phyloP scores from a whole-genome alignment of 2,113 vertebrate species.

The Daubentonia madagascariensis region DNA sequence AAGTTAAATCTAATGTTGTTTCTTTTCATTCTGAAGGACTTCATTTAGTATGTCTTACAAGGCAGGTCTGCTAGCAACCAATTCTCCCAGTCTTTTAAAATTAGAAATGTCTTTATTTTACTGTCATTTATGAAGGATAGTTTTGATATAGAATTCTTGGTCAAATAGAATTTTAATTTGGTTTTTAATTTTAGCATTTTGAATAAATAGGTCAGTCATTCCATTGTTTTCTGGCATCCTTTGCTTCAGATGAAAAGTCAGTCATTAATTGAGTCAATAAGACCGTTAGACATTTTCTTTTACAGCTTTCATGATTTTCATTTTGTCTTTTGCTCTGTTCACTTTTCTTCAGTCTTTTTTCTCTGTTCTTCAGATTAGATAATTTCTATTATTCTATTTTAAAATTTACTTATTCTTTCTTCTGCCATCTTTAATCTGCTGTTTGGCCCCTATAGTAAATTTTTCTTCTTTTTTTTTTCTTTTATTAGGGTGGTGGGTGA shows the following conservation, averaged over 20 bases:
- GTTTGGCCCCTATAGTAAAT: not conserved
- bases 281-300: not conserved
- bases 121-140: not conserved
- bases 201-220: not conserved
- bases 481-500: no score
- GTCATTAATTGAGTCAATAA: not conserved
- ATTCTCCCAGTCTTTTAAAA: not conserved
- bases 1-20: not conserved
- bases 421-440: not conserved
- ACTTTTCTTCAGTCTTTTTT: not conserved
- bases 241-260: not conserved
- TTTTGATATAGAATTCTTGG: not conserved
- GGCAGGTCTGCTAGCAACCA: not conserved
- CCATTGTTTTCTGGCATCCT: not conserved
- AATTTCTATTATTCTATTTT: not conserved
- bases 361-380: not conserved
- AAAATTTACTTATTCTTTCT: not conserved
- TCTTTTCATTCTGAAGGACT: not conserved
- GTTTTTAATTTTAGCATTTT: not conserved
- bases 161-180: not conserved
- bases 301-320: not conserved
- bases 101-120: not conserved
- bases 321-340: not conserved
- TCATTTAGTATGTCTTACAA: not conserved
- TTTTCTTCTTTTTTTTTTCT: not conserved